Evolutionary conservation across 23 tunicate genomes (phyloP), one percentile per base, ranked within the genome.

Genomic region (Diplosoma virens): DNA sequence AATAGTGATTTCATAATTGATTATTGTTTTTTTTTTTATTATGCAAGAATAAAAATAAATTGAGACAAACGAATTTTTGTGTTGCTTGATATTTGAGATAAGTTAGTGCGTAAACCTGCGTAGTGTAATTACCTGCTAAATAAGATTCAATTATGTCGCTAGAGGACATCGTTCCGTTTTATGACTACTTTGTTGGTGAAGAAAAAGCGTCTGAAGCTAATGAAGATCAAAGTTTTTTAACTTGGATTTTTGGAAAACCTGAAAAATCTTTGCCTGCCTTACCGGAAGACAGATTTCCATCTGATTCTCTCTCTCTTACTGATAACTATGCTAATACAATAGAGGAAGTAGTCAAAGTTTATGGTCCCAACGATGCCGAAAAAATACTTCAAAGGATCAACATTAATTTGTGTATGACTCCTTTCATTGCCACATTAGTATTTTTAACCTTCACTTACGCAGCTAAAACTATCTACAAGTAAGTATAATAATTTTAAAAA

Each of bases 131-230:
- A n/a, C n/a, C n/a, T n/a, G n/a, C n/a, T n/a, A n/a, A n/a, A n/a
- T n/a, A n/a, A n/a, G n/a, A n/a, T n/a, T n/a, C n/a, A 65, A 65
- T 65, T 7, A 7, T 31, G 71, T 65, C 71, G 7, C 29, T 25
- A 7, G 24, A 28, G 29, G 71, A 65, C 7, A 25, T 28, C 23
- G 11, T 65, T 31, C 71, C 71, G 11, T 65, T 65, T 65, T 65
- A 65, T 31, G 37, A 31, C 20, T 65, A 25, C n/a, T 25, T 65
- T 20, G 26, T 65, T 28, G 71, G 35, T 5, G 9, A 5, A 7
- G 71, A 65, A 31, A 28, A 65, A 65, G 36, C 29, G 11, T 9
- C n/a, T 6, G 23, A 58, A 14, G 7, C 17, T 14, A 20, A 6
- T 58, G 25, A 58, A 58, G 65, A 11, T 14, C 7, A 14, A 14